phyloP scores from a whole-genome alignment of 2,888 invertebrate genomes.

The Pheosia gnoma region DNA sequence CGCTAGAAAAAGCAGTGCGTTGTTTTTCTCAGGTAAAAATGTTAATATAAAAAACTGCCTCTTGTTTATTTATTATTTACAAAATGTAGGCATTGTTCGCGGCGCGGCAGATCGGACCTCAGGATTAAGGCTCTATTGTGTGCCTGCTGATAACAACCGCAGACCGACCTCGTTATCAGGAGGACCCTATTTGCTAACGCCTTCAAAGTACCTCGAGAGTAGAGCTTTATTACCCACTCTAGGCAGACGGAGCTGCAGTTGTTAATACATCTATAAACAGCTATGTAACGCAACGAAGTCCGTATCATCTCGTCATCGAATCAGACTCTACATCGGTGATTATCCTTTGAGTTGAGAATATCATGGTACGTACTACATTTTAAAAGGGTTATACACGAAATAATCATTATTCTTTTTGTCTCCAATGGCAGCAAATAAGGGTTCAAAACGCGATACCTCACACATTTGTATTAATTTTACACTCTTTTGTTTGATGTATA shows the following conservation, averaged over 20 bases:
- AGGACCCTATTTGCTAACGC: slow-evolving; percentile 2
- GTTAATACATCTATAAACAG: background rate
- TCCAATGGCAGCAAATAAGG: too few species aligned
- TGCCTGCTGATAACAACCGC: background rate
- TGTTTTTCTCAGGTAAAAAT: background rate
- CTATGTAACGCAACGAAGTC: too few species aligned
- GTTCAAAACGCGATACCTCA: too few species aligned
- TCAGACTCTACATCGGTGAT: too few species aligned
- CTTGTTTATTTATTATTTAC: background rate
- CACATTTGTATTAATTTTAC: too few species aligned
- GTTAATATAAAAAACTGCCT: background rate
- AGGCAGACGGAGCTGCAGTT: background rate
- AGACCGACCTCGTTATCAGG: background rate
- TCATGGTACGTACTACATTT: too few species aligned
- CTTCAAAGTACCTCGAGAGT: background rate
- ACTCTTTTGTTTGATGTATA: too few species aligned
- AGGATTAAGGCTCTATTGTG: background rate
- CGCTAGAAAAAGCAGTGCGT: background rate
- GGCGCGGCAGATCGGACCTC: background rate
- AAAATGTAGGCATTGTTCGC: background rate
- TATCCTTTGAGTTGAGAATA: too few species aligned
- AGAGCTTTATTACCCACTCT: background rate
- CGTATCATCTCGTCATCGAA: too few species aligned
- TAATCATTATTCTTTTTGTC: too few species aligned
- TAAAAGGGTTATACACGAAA: too few species aligned